phyloP scores from a whole-genome alignment of 2,888 invertebrate genomes.

The Cenopis cana region DNA sequence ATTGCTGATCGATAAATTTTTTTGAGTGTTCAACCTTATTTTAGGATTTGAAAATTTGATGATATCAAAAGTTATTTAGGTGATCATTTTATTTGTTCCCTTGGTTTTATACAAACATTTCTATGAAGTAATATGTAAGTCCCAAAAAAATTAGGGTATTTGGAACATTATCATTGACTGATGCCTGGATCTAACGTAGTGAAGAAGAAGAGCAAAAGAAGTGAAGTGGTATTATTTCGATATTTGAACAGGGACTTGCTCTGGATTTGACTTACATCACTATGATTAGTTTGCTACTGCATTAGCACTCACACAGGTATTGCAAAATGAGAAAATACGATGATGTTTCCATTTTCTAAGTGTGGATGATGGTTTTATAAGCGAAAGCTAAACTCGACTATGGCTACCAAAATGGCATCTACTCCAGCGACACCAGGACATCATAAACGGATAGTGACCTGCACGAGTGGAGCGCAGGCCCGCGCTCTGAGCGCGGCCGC shows the following conservation, averaged over 20 bases:
- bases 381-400: constrained; percentile 1
- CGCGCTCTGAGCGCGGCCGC: constrained; percentile 43
- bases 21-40: no score
- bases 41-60: no score
- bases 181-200: background rate
- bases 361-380: background rate
- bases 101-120: no score
- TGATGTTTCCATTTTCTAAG: background rate
- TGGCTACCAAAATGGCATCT: background rate
- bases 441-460: constrained; percentile 85
- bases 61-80: no score
- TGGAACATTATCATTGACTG: background rate
- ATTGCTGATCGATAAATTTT: no score
- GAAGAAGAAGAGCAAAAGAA: background rate
- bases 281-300: background rate
- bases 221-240: background rate
- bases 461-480: constrained; percentile 81
- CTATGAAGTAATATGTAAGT: no score
- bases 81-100: no score
- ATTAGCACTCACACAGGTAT: background rate
- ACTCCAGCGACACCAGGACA: constrained; percentile 61
- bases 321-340: background rate
- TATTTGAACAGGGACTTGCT: background rate
- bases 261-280: background rate
- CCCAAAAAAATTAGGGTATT: background rate